Evolutionary conservation across 2,113 vertebrate species (phyloP).

Genomic region (Pithys albifrons): DNA sequence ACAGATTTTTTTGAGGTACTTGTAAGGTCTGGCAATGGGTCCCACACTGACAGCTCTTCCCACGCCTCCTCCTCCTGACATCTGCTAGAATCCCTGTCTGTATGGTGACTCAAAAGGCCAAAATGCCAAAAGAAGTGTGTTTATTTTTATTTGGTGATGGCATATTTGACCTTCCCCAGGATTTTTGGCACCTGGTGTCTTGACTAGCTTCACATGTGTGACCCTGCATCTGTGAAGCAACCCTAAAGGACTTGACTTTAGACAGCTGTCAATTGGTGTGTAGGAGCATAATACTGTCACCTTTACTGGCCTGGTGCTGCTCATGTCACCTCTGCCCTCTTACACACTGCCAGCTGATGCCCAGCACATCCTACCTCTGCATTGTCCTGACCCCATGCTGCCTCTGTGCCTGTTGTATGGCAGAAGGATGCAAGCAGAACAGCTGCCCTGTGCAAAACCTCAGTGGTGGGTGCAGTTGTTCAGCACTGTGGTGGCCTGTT

Average conservation of each 20-base stretch:
- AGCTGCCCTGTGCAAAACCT: background rate
- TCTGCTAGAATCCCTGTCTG: constrained; percentile 2
- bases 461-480: background rate
- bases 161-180: constrained; percentile 1
- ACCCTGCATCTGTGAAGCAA: background rate
- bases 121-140: background rate
- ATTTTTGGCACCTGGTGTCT: background rate
- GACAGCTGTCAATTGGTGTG: background rate
- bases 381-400: fast-evolving
- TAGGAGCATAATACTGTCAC: background rate
- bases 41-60: background rate
- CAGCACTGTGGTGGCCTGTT: background rate
- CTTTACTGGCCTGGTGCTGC: background rate
- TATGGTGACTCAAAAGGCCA: constrained; percentile 9
- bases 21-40: background rate
- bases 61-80: background rate
- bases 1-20: background rate
- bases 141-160: background rate
- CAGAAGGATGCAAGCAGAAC: background rate
- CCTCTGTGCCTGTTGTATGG: background rate
- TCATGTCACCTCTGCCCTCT: background rate
- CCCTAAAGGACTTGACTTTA: background rate
- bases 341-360: background rate
- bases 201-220: constrained; percentile 20
- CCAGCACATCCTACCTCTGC: background rate